Evolutionary conservation across 2,797 vertebrate species (phyloP).

Genomic region (Pseudochromis fuscus): DNA sequence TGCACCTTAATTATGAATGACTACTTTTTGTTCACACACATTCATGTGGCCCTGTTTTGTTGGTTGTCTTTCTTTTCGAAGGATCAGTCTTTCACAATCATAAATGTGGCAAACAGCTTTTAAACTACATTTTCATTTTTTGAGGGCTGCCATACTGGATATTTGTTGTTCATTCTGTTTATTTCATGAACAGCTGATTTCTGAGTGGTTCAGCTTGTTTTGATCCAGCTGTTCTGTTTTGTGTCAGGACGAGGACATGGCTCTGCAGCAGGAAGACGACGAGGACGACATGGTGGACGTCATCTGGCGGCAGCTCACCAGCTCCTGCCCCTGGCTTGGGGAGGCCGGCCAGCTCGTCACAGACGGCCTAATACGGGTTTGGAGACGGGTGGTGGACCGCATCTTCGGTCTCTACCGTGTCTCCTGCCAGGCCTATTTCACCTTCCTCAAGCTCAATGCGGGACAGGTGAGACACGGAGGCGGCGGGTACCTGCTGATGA

Average conservation of each 20-base stretch:
- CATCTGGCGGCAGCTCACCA: constrained; percentile 94
- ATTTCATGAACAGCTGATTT: neutral
- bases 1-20: too few relatives aligned
- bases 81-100: too few relatives aligned
- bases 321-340: constrained; percentile 93
- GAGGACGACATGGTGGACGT: constrained; percentile 98
- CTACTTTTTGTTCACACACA: too few relatives aligned
- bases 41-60: too few relatives aligned
- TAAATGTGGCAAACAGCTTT: too few relatives aligned
- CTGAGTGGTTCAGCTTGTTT: neutral
- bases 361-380: constrained; percentile 94
- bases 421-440: constrained; percentile 97
- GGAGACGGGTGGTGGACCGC: constrained; percentile 94
- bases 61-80: too few relatives aligned
- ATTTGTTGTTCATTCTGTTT: too few relatives aligned
- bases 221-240: constrained; percentile 4
- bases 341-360: constrained; percentile 91
- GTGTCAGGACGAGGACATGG: constrained; percentile 95
- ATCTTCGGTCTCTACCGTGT: constrained; percentile 98
- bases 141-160: too few relatives aligned
- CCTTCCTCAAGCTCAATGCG: constrained; percentile 97
- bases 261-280: constrained; percentile 94
- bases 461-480: constrained; percentile 87
- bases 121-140: too few relatives aligned
- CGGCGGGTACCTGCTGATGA: neutral